A percentile compares a stretch with the other conserved stretches of the same genome.
Evolutionary conservation across 2,797 vertebrate species (phyloP).

Genomic region (Tragopan temminckii): DNA sequence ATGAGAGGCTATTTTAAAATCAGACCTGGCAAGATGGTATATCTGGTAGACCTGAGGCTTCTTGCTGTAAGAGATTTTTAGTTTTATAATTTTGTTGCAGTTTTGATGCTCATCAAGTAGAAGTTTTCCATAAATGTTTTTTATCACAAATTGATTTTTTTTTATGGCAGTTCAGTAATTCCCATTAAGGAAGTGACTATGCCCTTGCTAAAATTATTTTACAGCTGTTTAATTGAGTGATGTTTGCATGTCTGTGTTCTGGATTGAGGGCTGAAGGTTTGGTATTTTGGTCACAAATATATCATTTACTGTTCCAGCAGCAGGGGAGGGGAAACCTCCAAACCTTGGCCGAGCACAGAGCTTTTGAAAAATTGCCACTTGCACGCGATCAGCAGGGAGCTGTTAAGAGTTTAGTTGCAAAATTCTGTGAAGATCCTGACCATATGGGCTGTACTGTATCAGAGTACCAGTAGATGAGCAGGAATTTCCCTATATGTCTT

Average conservation of each 20-base stretch:
- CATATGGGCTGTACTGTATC: constrained; percentile 33
- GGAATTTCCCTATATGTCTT: neutral
- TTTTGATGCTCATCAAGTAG: neutral
- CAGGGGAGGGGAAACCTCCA: neutral
- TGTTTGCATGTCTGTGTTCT: neutral
- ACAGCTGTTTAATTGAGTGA: constrained; percentile 23
- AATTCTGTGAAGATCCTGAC: constrained; percentile 62
- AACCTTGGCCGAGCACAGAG: constrained; percentile 26
- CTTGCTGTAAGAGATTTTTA: neutral
- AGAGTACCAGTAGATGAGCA: constrained; percentile 3
- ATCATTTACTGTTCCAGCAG: constrained; percentile 44
- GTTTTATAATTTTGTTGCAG: neutral
- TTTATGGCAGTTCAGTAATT: neutral
- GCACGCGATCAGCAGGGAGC: constrained; percentile 55
- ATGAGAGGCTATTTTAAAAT: neutral
- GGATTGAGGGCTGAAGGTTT: neutral
- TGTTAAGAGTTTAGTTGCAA: constrained; percentile 57
- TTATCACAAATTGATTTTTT: neutral
- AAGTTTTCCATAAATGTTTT: neutral
- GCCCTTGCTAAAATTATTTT: constrained; percentile 23
- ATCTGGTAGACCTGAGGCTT: neutral
- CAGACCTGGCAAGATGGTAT: neutral
- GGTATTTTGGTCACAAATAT: constrained; percentile 33
- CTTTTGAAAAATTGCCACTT: constrained; percentile 67
- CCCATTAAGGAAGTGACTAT: neutral